phyloP scores from a whole-genome alignment of 1,140 invertebrate genomes.

The Delia radicum region DNA sequence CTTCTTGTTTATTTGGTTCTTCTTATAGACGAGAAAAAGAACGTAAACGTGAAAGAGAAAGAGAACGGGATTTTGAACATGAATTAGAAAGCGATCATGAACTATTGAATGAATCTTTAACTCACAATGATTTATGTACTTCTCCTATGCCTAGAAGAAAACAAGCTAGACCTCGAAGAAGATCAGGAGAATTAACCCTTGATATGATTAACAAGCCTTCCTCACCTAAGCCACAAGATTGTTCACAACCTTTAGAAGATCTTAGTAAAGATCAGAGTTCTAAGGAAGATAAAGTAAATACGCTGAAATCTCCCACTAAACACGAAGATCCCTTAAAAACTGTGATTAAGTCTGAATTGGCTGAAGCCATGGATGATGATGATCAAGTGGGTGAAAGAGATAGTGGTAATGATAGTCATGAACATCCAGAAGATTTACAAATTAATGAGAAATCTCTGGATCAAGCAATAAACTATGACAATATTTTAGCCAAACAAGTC shows the following conservation, averaged over 20 bases:
- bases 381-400: slow-evolving; percentile 24
- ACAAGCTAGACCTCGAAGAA: slow-evolving; percentile 75
- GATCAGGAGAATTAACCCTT: slow-evolving; percentile 74
- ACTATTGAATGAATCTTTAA: slow-evolving; percentile 27
- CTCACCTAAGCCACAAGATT: not conserved
- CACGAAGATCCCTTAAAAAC: slow-evolving; percentile 35
- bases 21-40: slow-evolving; percentile 53
- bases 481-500: not conserved
- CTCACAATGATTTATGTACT: slow-evolving; percentile 59
- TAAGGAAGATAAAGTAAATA: not conserved
- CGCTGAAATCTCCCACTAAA: not conserved
- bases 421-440: slow-evolving; percentile 8
- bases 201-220: slow-evolving; percentile 52
- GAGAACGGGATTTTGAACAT: slow-evolving; percentile 30
- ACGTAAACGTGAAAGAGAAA: slow-evolving; percentile 35
- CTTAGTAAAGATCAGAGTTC: not conserved
- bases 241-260: not conserved
- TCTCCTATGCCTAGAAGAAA: slow-evolving; percentile 77
- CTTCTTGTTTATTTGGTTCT: slow-evolving; percentile 44
- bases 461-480: not conserved
- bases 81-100: slow-evolving; percentile 41
- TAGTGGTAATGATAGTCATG: slow-evolving; percentile 33
- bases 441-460: not conserved
- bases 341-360: slow-evolving; percentile 50
- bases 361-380: slow-evolving; percentile 37